Base-by-base conservation (phyloP, 1,140 invertebrate species). In the Zaprionus africanus region DNA sequence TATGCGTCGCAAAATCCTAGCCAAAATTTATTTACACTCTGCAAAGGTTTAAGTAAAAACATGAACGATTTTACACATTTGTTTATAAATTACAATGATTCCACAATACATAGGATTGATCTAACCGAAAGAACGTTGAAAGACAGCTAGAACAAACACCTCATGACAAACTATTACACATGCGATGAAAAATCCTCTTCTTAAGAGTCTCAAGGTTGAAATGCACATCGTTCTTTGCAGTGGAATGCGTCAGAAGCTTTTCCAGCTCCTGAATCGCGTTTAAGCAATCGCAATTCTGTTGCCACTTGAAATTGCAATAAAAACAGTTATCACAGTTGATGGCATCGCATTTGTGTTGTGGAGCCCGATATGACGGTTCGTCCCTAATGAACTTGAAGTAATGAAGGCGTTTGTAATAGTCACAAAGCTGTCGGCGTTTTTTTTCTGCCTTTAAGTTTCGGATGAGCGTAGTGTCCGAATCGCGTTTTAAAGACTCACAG, bases 301-400 rank as follows among this genome's bases (percentile, higher is more conserved):
- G 15, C 41, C 15, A 43, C 6, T 22, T 49, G 4, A 9, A 12
- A 49, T 49, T 49, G 46, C 17, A 19, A 22, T 12, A 49, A 19
- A 49, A 49, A 11, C 17, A 11, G 19, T 49, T 22, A 43, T 43
- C 15, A 22, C 9, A 22, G 9, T 22, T 22, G 19, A 49, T 22
- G 19, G 46, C 19, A 49, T 49, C 46, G 46, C 46, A 49, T 19
- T 49, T 49, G 46, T 49, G 46, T 17, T 22, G 46, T 49, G 46
- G 46, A 49, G 19, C 46, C 19, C 4, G 7, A 17, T 49, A 49
- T 9, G 5, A 12, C 9, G 46, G 17, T 22, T 4, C 19, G 2
- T 22, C 7, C 7, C 19, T 49, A n/a, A 22, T 22, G 46, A 22
- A 22, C 1, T 49, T 17, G 19, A 11, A 12, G 19, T 49, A 49